Conservation (phyloP, 2,113 vertebrate species). For the Alethe castanea region DNA sequence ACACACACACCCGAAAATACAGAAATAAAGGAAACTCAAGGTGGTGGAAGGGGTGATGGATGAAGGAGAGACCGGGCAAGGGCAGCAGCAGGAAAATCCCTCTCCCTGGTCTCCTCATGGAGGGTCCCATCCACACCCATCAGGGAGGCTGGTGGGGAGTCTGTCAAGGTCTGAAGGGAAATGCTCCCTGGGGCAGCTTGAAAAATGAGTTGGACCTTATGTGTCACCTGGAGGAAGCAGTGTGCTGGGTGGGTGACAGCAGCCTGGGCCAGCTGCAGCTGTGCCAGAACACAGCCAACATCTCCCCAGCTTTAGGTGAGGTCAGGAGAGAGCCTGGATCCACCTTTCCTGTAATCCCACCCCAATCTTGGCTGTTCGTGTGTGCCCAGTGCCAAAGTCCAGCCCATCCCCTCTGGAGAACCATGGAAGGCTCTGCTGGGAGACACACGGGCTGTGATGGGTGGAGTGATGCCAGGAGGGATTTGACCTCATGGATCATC, state of each 20-base stretch:
- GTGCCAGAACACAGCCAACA: neutral
- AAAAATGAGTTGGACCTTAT: neutral
- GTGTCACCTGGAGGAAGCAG: neutral
- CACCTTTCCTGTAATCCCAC: neutral
- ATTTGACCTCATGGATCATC: neutral
- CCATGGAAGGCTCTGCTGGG: neutral
- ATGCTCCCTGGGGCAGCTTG: neutral
- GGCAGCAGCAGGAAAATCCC: neutral
- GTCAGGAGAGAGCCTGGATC: neutral
- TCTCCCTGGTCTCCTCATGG: neutral
- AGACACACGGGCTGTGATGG: accelerated
- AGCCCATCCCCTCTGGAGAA: neutral
- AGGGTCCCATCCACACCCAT: neutral
- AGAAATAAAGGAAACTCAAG: constrained; percentile 4
- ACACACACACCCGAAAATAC: neutral
- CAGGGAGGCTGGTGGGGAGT: neutral
- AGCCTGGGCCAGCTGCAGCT: neutral
- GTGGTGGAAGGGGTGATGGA: neutral
- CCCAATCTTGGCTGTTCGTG: accelerated
- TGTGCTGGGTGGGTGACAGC: neutral
- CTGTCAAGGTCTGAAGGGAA: neutral
- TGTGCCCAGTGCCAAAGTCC: neutral
- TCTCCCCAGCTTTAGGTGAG: neutral
- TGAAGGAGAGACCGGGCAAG: neutral
- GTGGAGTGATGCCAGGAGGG: neutral